These are phyloP conservation scores for Alaudala cheleensis DNA, from an alignment of 2,113 vertebrate genomes.

Conservation along the genomic window DNA sequence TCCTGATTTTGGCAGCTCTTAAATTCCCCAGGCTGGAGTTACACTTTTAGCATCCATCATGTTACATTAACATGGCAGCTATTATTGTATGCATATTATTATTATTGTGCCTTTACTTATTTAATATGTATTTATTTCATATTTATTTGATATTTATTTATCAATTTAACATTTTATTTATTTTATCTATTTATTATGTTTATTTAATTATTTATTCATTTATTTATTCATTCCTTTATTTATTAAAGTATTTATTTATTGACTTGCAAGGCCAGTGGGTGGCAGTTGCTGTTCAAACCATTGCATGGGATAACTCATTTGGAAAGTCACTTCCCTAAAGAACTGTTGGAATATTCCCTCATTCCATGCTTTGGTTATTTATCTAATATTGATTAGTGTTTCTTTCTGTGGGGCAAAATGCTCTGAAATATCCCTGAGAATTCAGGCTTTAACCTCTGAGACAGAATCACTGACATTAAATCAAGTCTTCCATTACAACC, in stretches of 20 bases:
- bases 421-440: background rate
- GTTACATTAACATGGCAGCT: constrained; percentile 13
- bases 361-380: background rate
- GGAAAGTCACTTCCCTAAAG: background rate
- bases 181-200: background rate
- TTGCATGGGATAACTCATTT: background rate
- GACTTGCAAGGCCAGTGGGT: background rate
- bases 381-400: background rate
- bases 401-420: background rate
- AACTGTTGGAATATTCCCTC: background rate
- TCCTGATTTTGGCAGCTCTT: background rate
- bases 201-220: background rate
- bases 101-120: background rate
- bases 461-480: background rate
- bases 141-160: background rate
- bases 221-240: background rate
- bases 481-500: background rate
- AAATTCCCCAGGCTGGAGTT: background rate
- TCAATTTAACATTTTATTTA: background rate
- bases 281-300: background rate
- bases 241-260: background rate
- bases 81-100: background rate
- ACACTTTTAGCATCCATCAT: background rate
- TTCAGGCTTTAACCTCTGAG: background rate
- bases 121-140: background rate